A percentile compares a stretch with the other conserved stretches of the same genome.
Conservation (phyloP, 1,140 invertebrate species). For the Solenopsis invicta region DNA sequence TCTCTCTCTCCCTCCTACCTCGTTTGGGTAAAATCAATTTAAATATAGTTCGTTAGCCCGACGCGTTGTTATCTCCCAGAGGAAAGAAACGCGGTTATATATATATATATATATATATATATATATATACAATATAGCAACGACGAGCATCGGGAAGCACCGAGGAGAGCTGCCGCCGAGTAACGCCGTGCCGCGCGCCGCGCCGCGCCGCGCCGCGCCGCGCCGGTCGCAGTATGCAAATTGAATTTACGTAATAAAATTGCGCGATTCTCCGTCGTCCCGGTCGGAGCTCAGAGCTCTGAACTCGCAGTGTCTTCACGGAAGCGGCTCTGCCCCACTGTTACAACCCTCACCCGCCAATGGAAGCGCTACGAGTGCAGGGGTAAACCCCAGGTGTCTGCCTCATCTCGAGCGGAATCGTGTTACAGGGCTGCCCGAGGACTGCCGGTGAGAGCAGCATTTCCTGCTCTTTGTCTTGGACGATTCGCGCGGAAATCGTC, state of each 20-base stretch:
- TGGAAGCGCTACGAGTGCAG: slow-evolving; percentile 72
- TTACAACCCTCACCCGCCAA: not conserved
- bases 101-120: no score
- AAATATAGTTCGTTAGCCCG: slow-evolving; percentile 67
- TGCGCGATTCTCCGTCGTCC: slow-evolving; percentile 48
- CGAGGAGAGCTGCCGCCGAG: not conserved
- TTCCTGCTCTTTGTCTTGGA: slow-evolving; percentile 77
- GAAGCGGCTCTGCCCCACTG: not conserved
- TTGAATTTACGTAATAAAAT: slow-evolving; percentile 78
- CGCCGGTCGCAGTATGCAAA: slow-evolving; percentile 63
- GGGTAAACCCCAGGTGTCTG: slow-evolving; percentile 46
- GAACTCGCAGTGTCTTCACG: slow-evolving; percentile 54
- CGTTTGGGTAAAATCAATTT: slow-evolving; percentile 66
- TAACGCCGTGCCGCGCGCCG: not conserved
- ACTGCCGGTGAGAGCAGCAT: slow-evolving; percentile 57
- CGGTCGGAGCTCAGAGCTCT: slow-evolving; percentile 46
- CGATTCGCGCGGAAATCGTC: slow-evolving; percentile 70
- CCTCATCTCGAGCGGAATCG: slow-evolving; percentile 58
- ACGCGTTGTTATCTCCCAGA: slow-evolving; percentile 65
- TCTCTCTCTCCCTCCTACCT: not conserved
- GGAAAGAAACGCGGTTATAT: slow-evolving; percentile 44
- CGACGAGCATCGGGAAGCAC: not conserved
- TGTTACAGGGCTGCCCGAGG: slow-evolving; percentile 64
- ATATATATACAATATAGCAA: no score
- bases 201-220: no score